Evolutionary conservation across 2,888 invertebrate species (phyloP).

Genomic region (Agrochola lychnidis): DNA sequence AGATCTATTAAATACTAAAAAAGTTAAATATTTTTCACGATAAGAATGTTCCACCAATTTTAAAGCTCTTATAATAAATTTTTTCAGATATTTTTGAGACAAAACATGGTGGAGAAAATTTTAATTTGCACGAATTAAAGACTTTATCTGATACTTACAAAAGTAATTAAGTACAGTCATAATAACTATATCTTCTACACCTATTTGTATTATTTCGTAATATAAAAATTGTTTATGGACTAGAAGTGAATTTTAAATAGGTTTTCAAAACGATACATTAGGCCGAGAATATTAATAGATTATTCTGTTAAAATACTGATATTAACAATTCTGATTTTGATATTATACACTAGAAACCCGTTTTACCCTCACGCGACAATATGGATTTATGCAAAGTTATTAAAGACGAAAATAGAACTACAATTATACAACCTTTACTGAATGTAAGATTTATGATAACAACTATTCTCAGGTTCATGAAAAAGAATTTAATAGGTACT

Average conservation of each 20-base stretch:
- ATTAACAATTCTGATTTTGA: slow-evolving; percentile 54
- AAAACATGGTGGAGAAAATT: slow-evolving; percentile 11
- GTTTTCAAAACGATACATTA: slow-evolving; percentile 52
- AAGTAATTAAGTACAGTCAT: slow-evolving; percentile 54
- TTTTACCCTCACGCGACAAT: slow-evolving; percentile 33
- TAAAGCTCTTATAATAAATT: neutral
- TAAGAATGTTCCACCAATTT: slow-evolving; percentile 27
- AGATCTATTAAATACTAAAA: slow-evolving; percentile 74
- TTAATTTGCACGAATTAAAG: slow-evolving; percentile 21
- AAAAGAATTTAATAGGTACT: neutral
- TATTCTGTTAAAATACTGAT: slow-evolving; percentile 63
- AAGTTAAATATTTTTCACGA: slow-evolving; percentile 50
- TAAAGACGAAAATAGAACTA: neutral
- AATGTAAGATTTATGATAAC: neutral
- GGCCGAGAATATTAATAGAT: slow-evolving; percentile 44
- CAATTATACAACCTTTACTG: slow-evolving; percentile 35
- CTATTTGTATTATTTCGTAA: slow-evolving; percentile 32
- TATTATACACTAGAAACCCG: slow-evolving; percentile 40
- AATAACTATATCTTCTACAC: slow-evolving; percentile 19
- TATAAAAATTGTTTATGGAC: slow-evolving; percentile 54
- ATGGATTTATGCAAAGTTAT: slow-evolving; percentile 34
- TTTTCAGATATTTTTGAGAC: slow-evolving; percentile 8
- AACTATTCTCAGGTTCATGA: neutral
- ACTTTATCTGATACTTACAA: slow-evolving; percentile 23
- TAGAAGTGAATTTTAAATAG: slow-evolving; percentile 57